Evolutionary conservation across 2,888 invertebrate genomes (phyloP).

Genomic region (Tetragnatha montana): DNA sequence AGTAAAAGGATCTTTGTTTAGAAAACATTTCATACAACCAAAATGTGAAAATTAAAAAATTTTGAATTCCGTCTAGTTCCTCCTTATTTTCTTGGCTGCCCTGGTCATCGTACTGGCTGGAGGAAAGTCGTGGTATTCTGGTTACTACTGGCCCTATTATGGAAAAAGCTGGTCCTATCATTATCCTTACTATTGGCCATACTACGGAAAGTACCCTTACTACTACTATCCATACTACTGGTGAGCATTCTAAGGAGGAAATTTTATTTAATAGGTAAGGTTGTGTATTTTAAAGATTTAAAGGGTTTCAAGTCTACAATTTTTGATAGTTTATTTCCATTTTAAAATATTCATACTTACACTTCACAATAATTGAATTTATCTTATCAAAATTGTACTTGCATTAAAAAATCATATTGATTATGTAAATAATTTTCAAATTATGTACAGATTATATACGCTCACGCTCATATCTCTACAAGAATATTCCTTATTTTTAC

Average conservation of each 20-base stretch:
- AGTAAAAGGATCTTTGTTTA: not conserved
- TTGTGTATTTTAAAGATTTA: not conserved
- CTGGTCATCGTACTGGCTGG: slow-evolving; percentile 44
- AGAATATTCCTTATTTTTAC: too few species aligned
- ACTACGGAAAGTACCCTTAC: slow-evolving; percentile 56
- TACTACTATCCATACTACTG: slow-evolving; percentile 52
- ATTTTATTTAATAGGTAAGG: not conserved
- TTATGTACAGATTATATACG: too few species aligned
- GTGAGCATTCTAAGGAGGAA: slow-evolving; percentile 42
- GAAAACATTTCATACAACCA: not conserved
- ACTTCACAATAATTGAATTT: too few species aligned
- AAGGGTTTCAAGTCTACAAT: too few species aligned
- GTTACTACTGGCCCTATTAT: slow-evolving; percentile 33
- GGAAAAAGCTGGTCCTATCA: slow-evolving; percentile 52
- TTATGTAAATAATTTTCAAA: too few species aligned
- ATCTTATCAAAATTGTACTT: too few species aligned
- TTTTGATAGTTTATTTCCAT: too few species aligned
- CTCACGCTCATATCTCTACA: too few species aligned
- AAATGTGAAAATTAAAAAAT: not conserved
- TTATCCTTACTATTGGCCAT: slow-evolving; percentile 62
- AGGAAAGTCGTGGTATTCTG: slow-evolving; percentile 37
- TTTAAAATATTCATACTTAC: too few species aligned
- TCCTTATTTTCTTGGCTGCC: slow-evolving; percentile 34
- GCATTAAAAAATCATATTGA: too few species aligned
- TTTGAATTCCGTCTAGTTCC: slow-evolving; percentile 1